phyloP scores from a whole-genome alignment of 2,888 invertebrate species.

The Drosophila nr. perissopoda region DNA sequence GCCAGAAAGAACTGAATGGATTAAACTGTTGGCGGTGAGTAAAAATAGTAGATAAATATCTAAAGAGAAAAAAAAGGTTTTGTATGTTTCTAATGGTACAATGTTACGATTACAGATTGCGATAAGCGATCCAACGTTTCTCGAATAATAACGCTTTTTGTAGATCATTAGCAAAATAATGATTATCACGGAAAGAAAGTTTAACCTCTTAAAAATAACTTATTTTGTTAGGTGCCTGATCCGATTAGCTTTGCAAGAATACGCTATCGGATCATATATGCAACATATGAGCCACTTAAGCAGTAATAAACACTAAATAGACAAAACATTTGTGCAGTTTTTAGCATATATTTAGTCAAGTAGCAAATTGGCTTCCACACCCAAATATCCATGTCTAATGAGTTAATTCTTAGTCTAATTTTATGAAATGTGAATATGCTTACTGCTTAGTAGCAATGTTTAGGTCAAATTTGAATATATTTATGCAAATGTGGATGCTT shows the following conservation, averaged over 20 bases:
- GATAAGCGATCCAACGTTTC: background rate
- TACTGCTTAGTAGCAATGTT: constrained; percentile 24
- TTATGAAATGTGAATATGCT: constrained; percentile 47
- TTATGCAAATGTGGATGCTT: constrained; percentile 57
- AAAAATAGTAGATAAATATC: background rate
- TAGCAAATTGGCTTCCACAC: constrained; percentile 59
- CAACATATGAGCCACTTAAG: constrained; percentile 3
- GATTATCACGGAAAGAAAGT: background rate
- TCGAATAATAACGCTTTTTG: background rate
- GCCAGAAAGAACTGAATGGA: constrained; percentile 23
- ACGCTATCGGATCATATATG: background rate
- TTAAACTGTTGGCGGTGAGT: constrained; percentile 42
- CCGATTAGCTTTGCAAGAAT: background rate
- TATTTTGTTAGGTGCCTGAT: background rate
- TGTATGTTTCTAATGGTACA: background rate
- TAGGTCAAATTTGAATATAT: constrained; percentile 25
- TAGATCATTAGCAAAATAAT: background rate
- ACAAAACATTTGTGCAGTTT: constrained; percentile 1
- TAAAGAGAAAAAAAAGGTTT: background rate
- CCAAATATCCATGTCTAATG: constrained; percentile 51
- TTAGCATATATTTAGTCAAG: constrained; percentile 31
- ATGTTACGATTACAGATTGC: background rate
- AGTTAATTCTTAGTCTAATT: constrained; percentile 49
- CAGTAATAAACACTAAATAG: constrained; percentile 11
- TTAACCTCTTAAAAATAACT: background rate